A percentile compares a stretch with the other conserved stretches of the same genome.
These are phyloP conservation scores for Cheracebus regulus DNA, from an alignment of 2,797 vertebrate genomes.

Conservation along the genomic window DNA sequence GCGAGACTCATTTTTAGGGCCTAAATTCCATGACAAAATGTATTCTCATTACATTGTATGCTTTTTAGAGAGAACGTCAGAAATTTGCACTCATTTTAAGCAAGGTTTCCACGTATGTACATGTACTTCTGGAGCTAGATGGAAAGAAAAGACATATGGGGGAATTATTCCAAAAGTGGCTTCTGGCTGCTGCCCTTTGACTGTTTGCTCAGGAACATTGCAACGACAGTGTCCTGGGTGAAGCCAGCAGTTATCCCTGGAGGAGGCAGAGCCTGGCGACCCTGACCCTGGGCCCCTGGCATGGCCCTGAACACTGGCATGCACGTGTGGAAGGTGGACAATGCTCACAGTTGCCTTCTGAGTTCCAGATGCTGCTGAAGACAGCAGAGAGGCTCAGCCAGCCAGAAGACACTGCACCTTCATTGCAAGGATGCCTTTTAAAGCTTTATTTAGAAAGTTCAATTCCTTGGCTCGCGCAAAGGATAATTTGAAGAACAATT, in stretches of 20 bases:
- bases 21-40: background rate
- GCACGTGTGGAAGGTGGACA: background rate
- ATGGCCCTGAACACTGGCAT: background rate
- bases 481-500: background rate
- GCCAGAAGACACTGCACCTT: background rate
- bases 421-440: background rate
- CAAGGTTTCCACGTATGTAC: background rate
- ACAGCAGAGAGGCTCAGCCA: background rate
- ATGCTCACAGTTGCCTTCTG: background rate
- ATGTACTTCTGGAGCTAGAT: background rate
- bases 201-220: background rate
- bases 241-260: too few relatives aligned
- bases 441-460: slow-evolving; percentile 33
- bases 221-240: background rate
- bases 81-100: background rate
- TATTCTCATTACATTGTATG: background rate
- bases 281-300: background rate
- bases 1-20: background rate
- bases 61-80: background rate
- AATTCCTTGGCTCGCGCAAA: background rate
- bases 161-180: background rate
- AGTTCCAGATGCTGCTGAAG: background rate
- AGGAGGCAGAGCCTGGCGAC: background rate
- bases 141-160: background rate
- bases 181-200: background rate